These are phyloP conservation scores for Orthonevra nobilis DNA, from an alignment of 2,888 invertebrate genomes.

Conservation along the genomic window DNA sequence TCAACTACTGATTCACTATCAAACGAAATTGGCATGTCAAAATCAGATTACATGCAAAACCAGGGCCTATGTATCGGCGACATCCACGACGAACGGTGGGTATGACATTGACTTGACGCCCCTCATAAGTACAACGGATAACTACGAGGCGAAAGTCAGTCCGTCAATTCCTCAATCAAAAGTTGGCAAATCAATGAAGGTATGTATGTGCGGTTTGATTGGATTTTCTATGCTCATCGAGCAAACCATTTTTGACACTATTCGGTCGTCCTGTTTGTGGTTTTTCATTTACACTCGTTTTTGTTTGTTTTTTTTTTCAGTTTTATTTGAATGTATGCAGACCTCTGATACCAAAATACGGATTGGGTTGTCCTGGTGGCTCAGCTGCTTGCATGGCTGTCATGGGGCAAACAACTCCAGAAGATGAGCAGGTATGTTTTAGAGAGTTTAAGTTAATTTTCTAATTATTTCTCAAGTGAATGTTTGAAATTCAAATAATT, in stretches of 20 bases:
- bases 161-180: constrained; percentile 73
- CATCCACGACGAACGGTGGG: constrained; percentile 72
- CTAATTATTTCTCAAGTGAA: too few species aligned
- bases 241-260: constrained; percentile 39
- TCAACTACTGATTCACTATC: constrained; percentile 79
- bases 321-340: constrained; percentile 80
- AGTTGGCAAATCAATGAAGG: constrained; percentile 76
- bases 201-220: constrained; percentile 69
- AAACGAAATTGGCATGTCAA: constrained; percentile 78
- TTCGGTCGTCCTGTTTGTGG: constrained; percentile 11
- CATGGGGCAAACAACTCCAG: constrained; percentile 74
- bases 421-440: constrained; percentile 78
- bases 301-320: constrained; percentile 70
- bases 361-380: constrained; percentile 78
- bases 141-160: constrained; percentile 78
- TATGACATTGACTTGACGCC: constrained; percentile 78
- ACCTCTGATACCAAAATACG: constrained; percentile 79
- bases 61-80: constrained; percentile 73
- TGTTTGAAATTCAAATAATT: too few species aligned
- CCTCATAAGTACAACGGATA: constrained; percentile 77
- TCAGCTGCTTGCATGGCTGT: constrained; percentile 78
- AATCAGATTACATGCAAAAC: constrained; percentile 78
- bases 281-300: constrained; percentile 17
- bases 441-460: too few species aligned
- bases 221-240: constrained; percentile 38